These are phyloP conservation scores for Coreoperca whiteheadi DNA, from an alignment of 2,113 vertebrate genomes.

Conservation along the genomic window DNA sequence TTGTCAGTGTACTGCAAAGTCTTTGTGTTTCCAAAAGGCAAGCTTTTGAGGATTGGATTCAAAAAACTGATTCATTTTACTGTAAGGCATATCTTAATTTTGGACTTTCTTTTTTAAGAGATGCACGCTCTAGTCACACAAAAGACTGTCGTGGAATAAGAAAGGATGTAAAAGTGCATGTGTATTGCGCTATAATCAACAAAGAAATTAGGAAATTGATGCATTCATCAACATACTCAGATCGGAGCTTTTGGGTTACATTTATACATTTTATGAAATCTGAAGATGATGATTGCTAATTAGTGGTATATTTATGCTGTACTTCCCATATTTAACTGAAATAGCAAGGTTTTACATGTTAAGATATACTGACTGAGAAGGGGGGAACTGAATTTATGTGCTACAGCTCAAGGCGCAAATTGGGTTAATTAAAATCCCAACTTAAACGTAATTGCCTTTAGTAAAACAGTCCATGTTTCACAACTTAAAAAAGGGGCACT, in stretches of 20 bases:
- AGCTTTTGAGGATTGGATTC: neutral
- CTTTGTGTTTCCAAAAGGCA: constrained; percentile 1
- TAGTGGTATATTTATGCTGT: constrained; percentile 21
- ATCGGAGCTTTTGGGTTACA: neutral
- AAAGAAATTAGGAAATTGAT: neutral
- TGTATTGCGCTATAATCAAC: neutral
- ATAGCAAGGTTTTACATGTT: constrained; percentile 17
- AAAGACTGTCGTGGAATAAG: neutral
- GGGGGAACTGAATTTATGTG: neutral
- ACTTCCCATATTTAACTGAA: constrained; percentile 19
- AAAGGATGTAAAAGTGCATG: neutral
- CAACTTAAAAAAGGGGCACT: neutral
- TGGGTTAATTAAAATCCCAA: too few species aligned
- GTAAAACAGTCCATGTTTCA: neutral
- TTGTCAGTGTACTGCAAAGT: neutral
- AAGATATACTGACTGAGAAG: neutral
- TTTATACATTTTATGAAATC: constrained; percentile 8
- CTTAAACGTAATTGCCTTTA: constrained; percentile 17
- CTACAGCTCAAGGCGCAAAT: neutral
- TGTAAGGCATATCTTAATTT: neutral
- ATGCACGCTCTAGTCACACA: neutral
- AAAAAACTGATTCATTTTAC: neutral
- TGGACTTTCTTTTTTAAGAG: constrained; percentile 8
- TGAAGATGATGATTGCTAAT: constrained; percentile 21
- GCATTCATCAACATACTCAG: neutral